phyloP scores from a whole-genome alignment of 35 echinoderm and acorn worm genomes.

The Chiridota heheva region DNA sequence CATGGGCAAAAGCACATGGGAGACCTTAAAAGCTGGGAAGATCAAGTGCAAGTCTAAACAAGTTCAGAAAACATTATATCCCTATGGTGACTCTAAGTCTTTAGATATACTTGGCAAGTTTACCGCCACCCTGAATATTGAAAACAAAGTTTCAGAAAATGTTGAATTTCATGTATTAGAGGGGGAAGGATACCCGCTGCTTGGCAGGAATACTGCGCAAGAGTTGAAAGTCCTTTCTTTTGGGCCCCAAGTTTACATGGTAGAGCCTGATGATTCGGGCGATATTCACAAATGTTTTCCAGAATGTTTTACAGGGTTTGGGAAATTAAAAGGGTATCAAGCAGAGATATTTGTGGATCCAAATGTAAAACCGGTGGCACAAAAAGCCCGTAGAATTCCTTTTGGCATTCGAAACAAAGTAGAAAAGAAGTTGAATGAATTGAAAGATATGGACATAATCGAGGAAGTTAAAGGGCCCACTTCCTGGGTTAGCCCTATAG shows the following conservation, averaged over 20 bases:
- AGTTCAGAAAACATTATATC: no score
- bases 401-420: not conserved
- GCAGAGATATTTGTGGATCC: slow-evolving; percentile 10
- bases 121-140: not conserved
- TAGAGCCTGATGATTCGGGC: slow-evolving; percentile 14
- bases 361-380: not conserved
- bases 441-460: slow-evolving; percentile 4
- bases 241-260: slow-evolving; percentile 3
- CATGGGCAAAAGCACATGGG: slow-evolving; percentile 11
- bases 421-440: slow-evolving; percentile 5
- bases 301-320: slow-evolving; percentile 8
- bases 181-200: slow-evolving; percentile 50
- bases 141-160: not conserved
- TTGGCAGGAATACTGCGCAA: slow-evolving; percentile 31
- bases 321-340: slow-evolving; percentile 17
- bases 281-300: not conserved
- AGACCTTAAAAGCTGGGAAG: slow-evolving; percentile 21
- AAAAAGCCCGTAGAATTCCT: slow-evolving; percentile 7
- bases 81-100: no score
- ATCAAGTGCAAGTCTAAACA: slow-evolving; percentile 32
- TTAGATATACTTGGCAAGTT: no score
- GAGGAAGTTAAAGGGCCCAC: slow-evolving; percentile 12
- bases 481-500: slow-evolving; percentile 16
- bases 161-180: slow-evolving; percentile 30
- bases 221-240: slow-evolving; percentile 20